Base-by-base conservation (phyloP, 2,797 vertebrate genomes). In the Loriculus beryllinus region DNA sequence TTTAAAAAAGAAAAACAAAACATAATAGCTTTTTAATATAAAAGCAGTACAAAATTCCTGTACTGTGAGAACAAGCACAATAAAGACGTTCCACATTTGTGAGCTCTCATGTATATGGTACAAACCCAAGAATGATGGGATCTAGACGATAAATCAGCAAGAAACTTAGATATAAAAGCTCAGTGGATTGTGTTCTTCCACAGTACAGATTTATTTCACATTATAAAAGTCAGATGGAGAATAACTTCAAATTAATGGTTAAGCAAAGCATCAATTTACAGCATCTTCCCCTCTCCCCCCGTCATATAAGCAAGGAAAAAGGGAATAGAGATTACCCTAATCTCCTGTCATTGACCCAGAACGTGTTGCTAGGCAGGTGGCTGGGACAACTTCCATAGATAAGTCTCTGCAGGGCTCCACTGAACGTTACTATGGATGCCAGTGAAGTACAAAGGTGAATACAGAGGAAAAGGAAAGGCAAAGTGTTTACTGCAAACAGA, bases 291-390 rank as follows among this genome's bases (percentile, higher is more conserved):
- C 70, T 83, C 79, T 31, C 49, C 18, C 49, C 45, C 28, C 89
- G 0, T 12, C 40, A 28, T n/a, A 56, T 43, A 64, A 72, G 26
- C 65, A 60, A 68, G 67, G 79, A 86, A 88, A 85, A 5, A 43
- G 59, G 62, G 82, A 68, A 43, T 26, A 92, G 71, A 91, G 82
- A 94, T 96, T 82, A 88, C 16, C 13, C 31, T 90, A 68, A 92
- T 43, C 49, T 92, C 94, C 85, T 92, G 69, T 92, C 64, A 17
- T 40, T 95, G 86, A 94, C 90, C 96, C 93, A 96, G 93, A 96
- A 91, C 89, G n/a, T 89, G 88, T 96, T 96, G 93, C 96, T 96
- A 96, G 84, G 96, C 96, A 97, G 97, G 96, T 85, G 88, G 91
- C 72, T 78, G 94, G 28, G 84, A 86, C 77, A 77, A n/a, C 69